A percentile compares a stretch with the other conserved stretches of the same genome.
These are phyloP conservation scores for Etheostoma cragini DNA, from an alignment of 2,113 vertebrate species.

Conservation along the genomic window DNA sequence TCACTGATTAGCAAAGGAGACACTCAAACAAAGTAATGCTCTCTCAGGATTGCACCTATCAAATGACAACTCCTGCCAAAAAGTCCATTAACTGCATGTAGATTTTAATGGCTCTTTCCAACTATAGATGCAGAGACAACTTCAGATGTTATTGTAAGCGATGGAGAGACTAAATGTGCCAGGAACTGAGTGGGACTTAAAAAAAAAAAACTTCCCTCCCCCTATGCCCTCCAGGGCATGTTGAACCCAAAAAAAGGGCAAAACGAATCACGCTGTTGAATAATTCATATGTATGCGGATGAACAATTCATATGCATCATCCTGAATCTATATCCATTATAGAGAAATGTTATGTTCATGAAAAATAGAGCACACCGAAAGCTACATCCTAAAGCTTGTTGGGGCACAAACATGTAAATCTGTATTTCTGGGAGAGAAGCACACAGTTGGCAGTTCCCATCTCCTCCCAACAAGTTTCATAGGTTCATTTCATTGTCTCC, in stretches of 20 bases:
- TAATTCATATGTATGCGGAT: slow-evolving; percentile 69
- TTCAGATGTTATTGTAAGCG: slow-evolving; percentile 59
- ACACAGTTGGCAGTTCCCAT: slow-evolving; percentile 45
- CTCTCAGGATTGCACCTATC: slow-evolving; percentile 56
- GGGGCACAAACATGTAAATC: slow-evolving; percentile 51
- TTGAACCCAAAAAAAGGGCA: slow-evolving; percentile 49
- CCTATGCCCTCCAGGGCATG: slow-evolving; percentile 30
- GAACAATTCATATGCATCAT: slow-evolving; percentile 74
- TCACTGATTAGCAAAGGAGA: slow-evolving; percentile 62
- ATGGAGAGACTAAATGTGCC: slow-evolving; percentile 32
- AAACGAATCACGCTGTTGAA: slow-evolving; percentile 62
- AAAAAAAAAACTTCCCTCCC: slow-evolving; percentile 31
- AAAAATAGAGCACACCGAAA: slow-evolving; percentile 56
- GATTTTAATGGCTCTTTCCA: slow-evolving; percentile 57
- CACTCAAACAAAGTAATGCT: slow-evolving; percentile 62
- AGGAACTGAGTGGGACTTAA: slow-evolving; percentile 52
- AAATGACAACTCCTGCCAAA: slow-evolving; percentile 76
- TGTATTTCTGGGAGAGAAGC: slow-evolving; percentile 56
- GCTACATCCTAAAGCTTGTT: slow-evolving; percentile 54
- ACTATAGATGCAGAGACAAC: slow-evolving; percentile 62
- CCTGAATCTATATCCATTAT: slow-evolving; percentile 73
- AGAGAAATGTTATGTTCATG: slow-evolving; percentile 64
- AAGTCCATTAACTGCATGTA: slow-evolving; percentile 78
- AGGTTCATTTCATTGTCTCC: slow-evolving; percentile 67
- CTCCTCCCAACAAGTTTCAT: slow-evolving; percentile 36